Base-by-base conservation (phyloP, 1,140 invertebrate species). In the Teleogryllus occipitalis region DNA sequence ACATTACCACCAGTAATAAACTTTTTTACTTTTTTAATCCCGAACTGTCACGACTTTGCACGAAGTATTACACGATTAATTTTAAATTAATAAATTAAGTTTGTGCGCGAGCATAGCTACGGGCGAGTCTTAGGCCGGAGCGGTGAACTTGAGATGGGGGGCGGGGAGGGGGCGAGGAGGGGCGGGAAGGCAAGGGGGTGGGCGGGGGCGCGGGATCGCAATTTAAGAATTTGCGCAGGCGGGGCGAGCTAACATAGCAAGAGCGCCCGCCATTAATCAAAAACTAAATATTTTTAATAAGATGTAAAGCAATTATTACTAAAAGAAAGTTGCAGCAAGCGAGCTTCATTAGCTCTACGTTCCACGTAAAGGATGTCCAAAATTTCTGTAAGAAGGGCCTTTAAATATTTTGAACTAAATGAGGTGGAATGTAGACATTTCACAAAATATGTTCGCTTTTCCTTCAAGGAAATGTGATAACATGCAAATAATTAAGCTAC, bases 21-120 rank as follows among this genome's bases (percentile, higher is more conserved):
- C 18, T 65, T 65, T 65, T 65, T 65, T 65, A 10, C 18, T 65
- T 65, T 65, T 65, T 65, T 65, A 65, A 65, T 65, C 54, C 18
- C 10, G 18, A 65, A 65, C 54, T 65, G 54, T 65, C 54, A 65
- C 54, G 18, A 65, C 54, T 65, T 65, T 65, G 10, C 54, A 14
- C 54, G 54, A 65, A 65, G 54, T 65, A 65, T 65, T 65, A 65
- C 54, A 65, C 54, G 54, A 65, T 65, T 65, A 65, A 65, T 65
- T 65, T 65, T 65, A 65, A 65, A 65, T 65, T 65, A 65, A 65
- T 65, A 65, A 65, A 65, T 65, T 65, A 65, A 65, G 10, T 65
- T 65, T 18, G 54, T 65, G 27, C 27, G 27, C 27, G 27, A 39
- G 27, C 27, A 39, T 39, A 39, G 27, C 54, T 65, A 18, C 54